Evolutionary conservation across 1,140 invertebrate genomes (phyloP).

Genomic region (Pogonomyrmex barbatus): DNA sequence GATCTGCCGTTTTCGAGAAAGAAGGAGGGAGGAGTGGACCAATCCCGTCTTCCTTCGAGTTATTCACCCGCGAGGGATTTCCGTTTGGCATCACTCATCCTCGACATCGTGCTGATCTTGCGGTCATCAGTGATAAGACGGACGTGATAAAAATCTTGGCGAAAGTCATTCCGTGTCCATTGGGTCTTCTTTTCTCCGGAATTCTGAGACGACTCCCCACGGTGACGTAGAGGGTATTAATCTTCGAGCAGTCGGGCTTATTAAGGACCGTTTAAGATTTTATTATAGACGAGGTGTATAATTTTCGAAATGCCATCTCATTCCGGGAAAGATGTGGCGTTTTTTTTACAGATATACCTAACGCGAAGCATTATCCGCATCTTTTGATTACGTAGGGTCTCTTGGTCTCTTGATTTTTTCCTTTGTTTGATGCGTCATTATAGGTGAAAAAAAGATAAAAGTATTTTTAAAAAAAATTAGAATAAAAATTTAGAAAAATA

Average conservation of each 20-base stretch:
- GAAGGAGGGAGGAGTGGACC: background rate
- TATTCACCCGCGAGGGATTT: constrained; percentile 35
- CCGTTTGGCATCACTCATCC: constrained; percentile 51
- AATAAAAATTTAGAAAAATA: constrained; percentile 19
- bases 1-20: constrained; percentile 31
- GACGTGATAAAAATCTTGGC: constrained; percentile 47
- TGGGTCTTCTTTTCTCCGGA: constrained; percentile 17
- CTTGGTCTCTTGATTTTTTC: background rate
- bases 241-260: constrained; percentile 25
- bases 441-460: background rate
- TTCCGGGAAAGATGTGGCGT: constrained; percentile 3
- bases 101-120: constrained; percentile 41
- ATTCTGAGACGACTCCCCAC: constrained; percentile 22
- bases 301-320: constrained; percentile 46
- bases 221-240: constrained; percentile 38
- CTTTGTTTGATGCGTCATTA: background rate
- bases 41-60: constrained; percentile 30
- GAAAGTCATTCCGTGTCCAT: constrained; percentile 37
- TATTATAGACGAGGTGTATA: constrained; percentile 22
- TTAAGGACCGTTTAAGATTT: constrained; percentile 22
- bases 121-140: constrained; percentile 54
- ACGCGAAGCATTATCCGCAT: background rate
- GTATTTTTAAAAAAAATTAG: background rate
- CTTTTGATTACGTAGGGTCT: constrained; percentile 4
- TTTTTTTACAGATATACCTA: constrained; percentile 8